A percentile compares a stretch with the other conserved stretches of the same genome.
phyloP scores from a whole-genome alignment of 64 coral and sea anemone genomes.

The Hydrozoanthus tunicans region DNA sequence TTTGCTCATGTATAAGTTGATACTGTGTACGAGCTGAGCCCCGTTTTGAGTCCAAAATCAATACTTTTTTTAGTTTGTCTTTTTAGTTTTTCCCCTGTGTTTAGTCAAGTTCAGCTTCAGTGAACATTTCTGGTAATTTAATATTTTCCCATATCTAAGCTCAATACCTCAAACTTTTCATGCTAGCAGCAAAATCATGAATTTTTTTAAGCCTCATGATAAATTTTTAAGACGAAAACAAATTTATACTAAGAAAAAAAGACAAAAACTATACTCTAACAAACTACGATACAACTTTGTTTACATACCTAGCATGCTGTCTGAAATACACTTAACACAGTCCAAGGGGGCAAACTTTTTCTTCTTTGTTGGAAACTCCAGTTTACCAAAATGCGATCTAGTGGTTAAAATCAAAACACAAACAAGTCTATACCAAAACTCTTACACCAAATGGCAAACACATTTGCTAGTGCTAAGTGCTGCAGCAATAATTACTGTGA shows the following conservation, averaged over 20 bases:
- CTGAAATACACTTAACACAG: conserved; percentile 85
- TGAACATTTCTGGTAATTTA: too few relatives aligned
- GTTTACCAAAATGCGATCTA: conserved; percentile 79
- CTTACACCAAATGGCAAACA: neutral
- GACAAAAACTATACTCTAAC: too few relatives aligned
- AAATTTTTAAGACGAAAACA: neutral
- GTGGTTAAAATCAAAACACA: neutral
- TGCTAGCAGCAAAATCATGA: neutral
- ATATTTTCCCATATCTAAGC: too few relatives aligned
- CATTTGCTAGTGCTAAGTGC: neutral
- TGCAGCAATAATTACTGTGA: too few relatives aligned
- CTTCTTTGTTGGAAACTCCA: conserved; percentile 94
- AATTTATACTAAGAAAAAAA: neutral
- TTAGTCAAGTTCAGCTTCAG: too few relatives aligned
- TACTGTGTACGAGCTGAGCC: too few relatives aligned
- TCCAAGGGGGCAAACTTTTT: conserved; percentile 80
- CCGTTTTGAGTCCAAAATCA: too few relatives aligned
- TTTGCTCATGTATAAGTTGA: too few relatives aligned
- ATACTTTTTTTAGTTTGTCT: too few relatives aligned
- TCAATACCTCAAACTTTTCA: too few relatives aligned
- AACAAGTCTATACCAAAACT: neutral
- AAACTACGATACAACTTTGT: too few relatives aligned
- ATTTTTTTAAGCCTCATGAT: neutral
- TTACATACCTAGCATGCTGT: conserved; percentile 82
- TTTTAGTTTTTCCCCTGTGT: too few relatives aligned